Evolutionary conservation across 1,140 invertebrate genomes (phyloP), one percentile per base, ranked within the genome.

Genomic region (Dolichoris vasculosae): DNA sequence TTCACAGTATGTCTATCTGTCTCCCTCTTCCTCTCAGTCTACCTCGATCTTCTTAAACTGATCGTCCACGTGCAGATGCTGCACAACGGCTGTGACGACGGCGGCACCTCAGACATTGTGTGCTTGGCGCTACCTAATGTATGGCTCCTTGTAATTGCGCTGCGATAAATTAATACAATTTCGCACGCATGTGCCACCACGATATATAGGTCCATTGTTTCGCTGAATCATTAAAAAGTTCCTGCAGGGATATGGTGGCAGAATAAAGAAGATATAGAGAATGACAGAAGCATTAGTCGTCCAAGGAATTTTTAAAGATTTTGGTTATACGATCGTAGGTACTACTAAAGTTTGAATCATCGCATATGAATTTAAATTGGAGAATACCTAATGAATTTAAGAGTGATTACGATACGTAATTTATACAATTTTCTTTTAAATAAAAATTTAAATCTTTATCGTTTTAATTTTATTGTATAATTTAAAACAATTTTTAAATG

Each of bases 141-240:
- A 91, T 90, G 88, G 88, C 90, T 90, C 87, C 89, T 91, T 91
- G 90, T 91, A 91, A 91, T 91, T 91, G 89, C 90, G 85, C 88
- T 75, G 86, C 90, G 89, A 91, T 91, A 91, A 91, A 91, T 91
- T 91, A 91, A 91, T 91, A 91, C 89, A 88, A 91, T 91, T 91
- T 91, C 90, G 89, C 90, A 91, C 91, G 91, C 91, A 91, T 91
- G 88, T 91, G 91, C 89, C 89, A 87, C 90, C 84, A 90, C 87
- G 87, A 91, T 91, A 91, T 91, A 91, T 90, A 91, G 90, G 77
- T 83, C 88, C 90, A 90, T 91, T 91, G 91, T 91, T 90, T 88
- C 87, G 86, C 82, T 79, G 81, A 87, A 85, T 85, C 71, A 73
- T 77, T 77, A 87, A 87, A 82, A 86, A 88, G 87, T 84, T 88